Percentiles rank a stretch among this genome's conserved stretches.
These are phyloP conservation scores for Rotaria macrura DNA, from an alignment of 2,888 invertebrate species.

Conservation along the genomic window DNA sequence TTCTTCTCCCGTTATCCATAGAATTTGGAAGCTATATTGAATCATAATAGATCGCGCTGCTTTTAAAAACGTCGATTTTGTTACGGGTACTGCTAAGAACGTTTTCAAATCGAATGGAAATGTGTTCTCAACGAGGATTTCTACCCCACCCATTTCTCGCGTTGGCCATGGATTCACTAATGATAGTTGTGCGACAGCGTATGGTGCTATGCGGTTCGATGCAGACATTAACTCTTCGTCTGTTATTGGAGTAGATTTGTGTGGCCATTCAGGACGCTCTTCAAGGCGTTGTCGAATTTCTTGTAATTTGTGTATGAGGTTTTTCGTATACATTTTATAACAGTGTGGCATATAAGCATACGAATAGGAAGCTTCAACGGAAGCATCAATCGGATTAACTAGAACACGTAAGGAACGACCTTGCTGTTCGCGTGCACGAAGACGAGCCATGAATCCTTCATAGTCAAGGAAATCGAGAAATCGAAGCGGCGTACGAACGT, in stretches of 20 bases:
- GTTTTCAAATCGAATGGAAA: background rate
- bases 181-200: background rate
- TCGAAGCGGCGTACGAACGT: background rate
- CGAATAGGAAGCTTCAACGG: background rate
- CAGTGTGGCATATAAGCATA: background rate
- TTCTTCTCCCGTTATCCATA: background rate
- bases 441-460: conserved; percentile 3
- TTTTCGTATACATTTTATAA: background rate
- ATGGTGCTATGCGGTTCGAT: background rate
- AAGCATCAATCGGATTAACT: background rate
- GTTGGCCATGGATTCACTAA: conserved; percentile 22
- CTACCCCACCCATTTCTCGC: background rate
- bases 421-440: background rate
- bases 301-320: background rate
- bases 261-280: background rate
- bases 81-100: background rate
- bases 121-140: background rate
- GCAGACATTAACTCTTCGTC: background rate
- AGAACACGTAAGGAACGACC: background rate
- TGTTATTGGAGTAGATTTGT: background rate
- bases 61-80: too few species aligned
- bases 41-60: background rate
- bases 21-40: background rate
- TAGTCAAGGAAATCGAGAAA: background rate
- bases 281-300: background rate